phyloP scores from a whole-genome alignment of 37 sponge, comb jelly and placozoan genomes.

The Amphimedon queenslandica region DNA sequence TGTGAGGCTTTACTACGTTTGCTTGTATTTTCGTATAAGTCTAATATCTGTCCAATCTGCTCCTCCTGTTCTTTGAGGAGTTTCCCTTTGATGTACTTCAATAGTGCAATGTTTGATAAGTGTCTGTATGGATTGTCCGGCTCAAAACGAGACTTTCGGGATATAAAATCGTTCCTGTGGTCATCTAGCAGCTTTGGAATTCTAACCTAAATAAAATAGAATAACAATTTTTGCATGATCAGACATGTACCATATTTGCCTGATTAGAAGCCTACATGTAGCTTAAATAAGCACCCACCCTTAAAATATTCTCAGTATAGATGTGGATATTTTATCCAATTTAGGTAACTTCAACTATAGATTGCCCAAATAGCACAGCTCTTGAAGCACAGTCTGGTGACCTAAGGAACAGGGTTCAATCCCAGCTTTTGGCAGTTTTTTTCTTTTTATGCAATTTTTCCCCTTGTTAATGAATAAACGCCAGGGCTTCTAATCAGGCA shows the following conservation, averaged over 20 bases:
- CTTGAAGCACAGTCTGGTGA: no score
- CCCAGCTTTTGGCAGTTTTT: no score
- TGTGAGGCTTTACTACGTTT: neutral
- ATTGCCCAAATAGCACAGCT: no score
- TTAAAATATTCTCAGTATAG: no score
- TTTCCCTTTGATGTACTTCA: slow-evolving; percentile 19
- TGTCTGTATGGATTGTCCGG: neutral
- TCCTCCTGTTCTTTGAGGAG: slow-evolving; percentile 11
- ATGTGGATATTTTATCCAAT: no score
- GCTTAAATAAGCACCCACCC: neutral
- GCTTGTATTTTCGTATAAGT: slow-evolving; percentile 16
- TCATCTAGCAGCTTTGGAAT: slow-evolving; percentile 31
- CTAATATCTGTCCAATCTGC: slow-evolving; percentile 17
- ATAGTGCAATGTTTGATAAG: slow-evolving; percentile 19
- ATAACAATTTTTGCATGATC: neutral
- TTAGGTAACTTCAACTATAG: no score
- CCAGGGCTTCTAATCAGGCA: no score
- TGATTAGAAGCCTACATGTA: neutral
- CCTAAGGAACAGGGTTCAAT: no score
- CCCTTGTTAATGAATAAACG: no score
- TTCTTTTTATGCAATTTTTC: no score
- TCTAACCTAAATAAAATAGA: slow-evolving; percentile 8
- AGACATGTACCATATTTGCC: no score
- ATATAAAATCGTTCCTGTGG: slow-evolving; percentile 22
- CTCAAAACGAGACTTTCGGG: neutral